Evolutionary conservation across 2,888 invertebrate genomes (phyloP), one percentile per base, ranked within the genome.

Genomic region (Unio delphinus): DNA sequence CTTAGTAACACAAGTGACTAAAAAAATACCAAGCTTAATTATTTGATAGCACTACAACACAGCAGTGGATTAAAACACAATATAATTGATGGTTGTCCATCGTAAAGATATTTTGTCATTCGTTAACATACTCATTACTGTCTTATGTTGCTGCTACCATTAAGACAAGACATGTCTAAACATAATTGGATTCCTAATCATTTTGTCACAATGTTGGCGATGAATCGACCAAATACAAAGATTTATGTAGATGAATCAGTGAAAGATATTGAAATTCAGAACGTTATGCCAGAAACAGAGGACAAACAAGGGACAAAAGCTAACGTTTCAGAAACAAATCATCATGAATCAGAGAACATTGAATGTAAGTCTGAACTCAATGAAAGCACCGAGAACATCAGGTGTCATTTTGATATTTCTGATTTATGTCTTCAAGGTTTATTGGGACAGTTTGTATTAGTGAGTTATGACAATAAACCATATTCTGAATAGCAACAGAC

Each of bases 401-500:
- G 55, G 15, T 8, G 45, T 17, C 34, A 56, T 56, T n/a, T 64
- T 17, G 20, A 30, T 57, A 20, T 57, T 15, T 26, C 30, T 3
- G 56, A 56, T 56, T 6, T 57, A 56, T 30, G 20, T 28, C 61
- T 61, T 28, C 20, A 61, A 60, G 67, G 61, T 55, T 61, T 61
- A 55, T 45, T 67, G n/a, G 61, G 55, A 55, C 45, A 55, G 26
- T 67, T 61, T 67, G 67, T 61, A 18, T 30, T 61, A 26, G 67
- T 67, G n/a, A 26, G 30, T 55, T 67, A 67, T 60, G 61, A 67
- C 26, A 55, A 55, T 7, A 60, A 65, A 23, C 64, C 61, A 4
- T 64, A 69, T 61, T 60, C 65, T 8, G 69, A 23, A 61, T 69
- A 26, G 64, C 64, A 55, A 28, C 28, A 17, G 69, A 65, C 45